Evolutionary conservation across 2,888 invertebrate species (phyloP).

Genomic region (Phaonia tiefii): DNA sequence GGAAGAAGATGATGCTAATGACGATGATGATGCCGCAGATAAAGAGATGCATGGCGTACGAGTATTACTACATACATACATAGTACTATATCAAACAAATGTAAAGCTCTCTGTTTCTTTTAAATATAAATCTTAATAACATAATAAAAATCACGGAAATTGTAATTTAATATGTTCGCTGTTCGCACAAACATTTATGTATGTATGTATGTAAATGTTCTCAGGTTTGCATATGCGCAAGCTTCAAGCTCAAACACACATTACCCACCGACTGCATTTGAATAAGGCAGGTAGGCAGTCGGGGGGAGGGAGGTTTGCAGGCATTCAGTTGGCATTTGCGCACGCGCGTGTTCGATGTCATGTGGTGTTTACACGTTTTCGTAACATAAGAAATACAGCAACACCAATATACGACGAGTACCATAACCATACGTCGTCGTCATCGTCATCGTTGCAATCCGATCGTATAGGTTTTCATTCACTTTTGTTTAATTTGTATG

Average conservation of each 20-base stretch:
- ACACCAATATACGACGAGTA: neutral
- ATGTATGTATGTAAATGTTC: neutral
- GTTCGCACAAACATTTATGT: neutral
- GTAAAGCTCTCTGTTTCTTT: neutral
- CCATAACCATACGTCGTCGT: neutral
- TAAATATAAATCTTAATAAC: constrained; percentile 46
- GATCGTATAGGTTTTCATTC: constrained; percentile 47
- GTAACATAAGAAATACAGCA: constrained; percentile 30
- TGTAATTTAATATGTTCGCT: constrained; percentile 56
- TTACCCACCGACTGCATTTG: neutral
- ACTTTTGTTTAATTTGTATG: constrained; percentile 62
- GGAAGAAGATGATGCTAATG: neutral
- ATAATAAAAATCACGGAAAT: constrained; percentile 66
- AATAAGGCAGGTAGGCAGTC: constrained; percentile 1
- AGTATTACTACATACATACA: too few relatives aligned
- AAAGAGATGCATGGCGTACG: neutral
- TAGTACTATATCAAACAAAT: neutral
- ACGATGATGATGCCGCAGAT: too few relatives aligned
- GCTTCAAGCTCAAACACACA: constrained; percentile 9
- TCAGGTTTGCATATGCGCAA: neutral
- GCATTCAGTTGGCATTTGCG: constrained; percentile 57
- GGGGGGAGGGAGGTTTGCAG: constrained; percentile 18
- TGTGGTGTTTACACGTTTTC: constrained; percentile 67
- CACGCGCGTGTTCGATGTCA: constrained; percentile 68
- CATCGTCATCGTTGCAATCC: neutral